phyloP scores from a whole-genome alignment of 2,113 vertebrate species.

The Crotalus helleri region DNA sequence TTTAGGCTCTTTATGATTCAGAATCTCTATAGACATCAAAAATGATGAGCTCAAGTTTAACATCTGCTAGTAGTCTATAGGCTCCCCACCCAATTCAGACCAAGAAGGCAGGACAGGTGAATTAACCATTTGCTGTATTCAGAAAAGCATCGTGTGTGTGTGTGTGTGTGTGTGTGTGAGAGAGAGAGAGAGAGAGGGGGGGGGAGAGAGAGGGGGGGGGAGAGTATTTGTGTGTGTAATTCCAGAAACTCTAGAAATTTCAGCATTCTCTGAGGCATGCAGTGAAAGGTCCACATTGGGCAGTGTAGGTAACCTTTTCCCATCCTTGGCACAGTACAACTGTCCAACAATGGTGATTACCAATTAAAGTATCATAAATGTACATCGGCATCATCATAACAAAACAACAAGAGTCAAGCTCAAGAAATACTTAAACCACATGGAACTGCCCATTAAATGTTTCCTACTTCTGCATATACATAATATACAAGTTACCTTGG shows the following conservation, averaged over 20 bases:
- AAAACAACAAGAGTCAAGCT: not conserved
- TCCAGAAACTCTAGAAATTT: not conserved
- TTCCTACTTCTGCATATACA: not conserved
- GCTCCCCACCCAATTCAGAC: not conserved
- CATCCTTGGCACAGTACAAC: not conserved
- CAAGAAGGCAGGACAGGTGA: not conserved
- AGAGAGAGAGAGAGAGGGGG: too few relatives aligned
- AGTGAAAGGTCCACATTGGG: not conserved
- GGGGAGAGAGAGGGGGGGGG: too few relatives aligned
- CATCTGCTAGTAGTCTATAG: not conserved
- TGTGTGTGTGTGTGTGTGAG: not conserved
- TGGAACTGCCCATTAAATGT: not conserved
- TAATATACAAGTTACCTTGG: not conserved
- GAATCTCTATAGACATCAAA: not conserved
- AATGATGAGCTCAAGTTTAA: not conserved
- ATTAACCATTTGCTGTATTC: not conserved
- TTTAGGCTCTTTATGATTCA: not conserved
- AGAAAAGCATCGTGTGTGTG: not conserved
- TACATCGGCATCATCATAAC: not conserved
- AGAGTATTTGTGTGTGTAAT: not conserved
- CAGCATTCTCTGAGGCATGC: not conserved
- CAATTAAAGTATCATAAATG: not conserved
- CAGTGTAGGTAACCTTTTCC: not conserved
- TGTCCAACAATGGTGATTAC: not conserved
- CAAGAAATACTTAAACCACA: not conserved